Evolutionary conservation across 2,797 vertebrate genomes (phyloP), one percentile per base, ranked within the genome.

Genomic region (Chiroxiphia lanceolata): DNA sequence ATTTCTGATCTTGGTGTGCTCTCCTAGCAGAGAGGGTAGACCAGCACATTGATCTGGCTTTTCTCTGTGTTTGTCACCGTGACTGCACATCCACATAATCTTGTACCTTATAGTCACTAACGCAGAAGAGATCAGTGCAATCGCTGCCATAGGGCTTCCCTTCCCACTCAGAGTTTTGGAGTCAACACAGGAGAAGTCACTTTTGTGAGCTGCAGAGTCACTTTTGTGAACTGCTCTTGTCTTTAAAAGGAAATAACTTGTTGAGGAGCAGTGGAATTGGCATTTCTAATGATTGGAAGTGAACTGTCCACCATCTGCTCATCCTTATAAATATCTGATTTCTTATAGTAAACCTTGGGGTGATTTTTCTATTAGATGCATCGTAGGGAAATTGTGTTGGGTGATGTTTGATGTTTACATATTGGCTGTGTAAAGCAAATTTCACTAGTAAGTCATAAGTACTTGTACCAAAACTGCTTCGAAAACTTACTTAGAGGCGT

Each of bases 271-370:
- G 21, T 13, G 3, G 23, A 83, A 90, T 34, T 74, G 70, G 40
- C 51, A 80, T 80, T 90, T 90, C n/a, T 80, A 83, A 44, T 54
- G 56, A 50, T 21, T 70, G 34, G 67, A 92, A 83, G 34, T 72
- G 45, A 93, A 77, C 4, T 1, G 3, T 51, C 60, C 60, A 61
- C 47, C 38, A n/a, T 47, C 86, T 63, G 15, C 45, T 93, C 68
- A 80, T 83, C 68, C 38, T 88, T 77, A 90, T 63, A 69, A 74
- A 67, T 86, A 88, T 54, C 33, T 65, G 45, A 65, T 93, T 92
- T 90, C 56, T 72, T 57, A 15, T 3, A 74, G 19, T 29, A 86
- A 94, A 45, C 26, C 23, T 47, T 19, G 26, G n/a, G 29, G 68
- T 77, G 80, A 47, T 59, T 90, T 90, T 93, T 92, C 83, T 76